Base-by-base conservation (phyloP, 2,113 vertebrate genomes). In the Phoenicopterus ruber region DNA sequence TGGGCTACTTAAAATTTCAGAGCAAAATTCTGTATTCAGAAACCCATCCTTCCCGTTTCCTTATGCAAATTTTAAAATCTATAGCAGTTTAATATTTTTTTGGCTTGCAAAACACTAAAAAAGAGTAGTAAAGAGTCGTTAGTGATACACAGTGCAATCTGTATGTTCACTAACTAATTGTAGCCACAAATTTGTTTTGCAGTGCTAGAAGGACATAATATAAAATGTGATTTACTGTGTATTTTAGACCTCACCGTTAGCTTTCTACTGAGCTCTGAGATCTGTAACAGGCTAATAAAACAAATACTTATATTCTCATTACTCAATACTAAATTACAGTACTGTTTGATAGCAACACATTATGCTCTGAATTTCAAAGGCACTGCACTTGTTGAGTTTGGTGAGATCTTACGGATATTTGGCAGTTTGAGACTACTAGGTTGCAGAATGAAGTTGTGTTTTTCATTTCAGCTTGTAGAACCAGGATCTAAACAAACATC, bases 41-140 rank as follows among this genome's bases (percentile, higher is more conserved):
- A 80, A 42, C 3, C 1, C 72, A 7, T 2, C 6, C 5, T 63
- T 50, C 9, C 28, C 1, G 1, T 20, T 46, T 76, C 25, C 17
- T 79, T 21, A 13, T 9, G 11, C 26, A 79, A 88, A 81, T 49
- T 18, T 17, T 11, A 7, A 72, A 42, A 71, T 52, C 28, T 28
- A 10, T 4, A 50, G 61, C 25, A 76, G 10, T 50, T 72, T 15
- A 52, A 11, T n/a, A 9, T 4, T 13, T 65, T 65, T 74, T 69
- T 57, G 4, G 9, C 28, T 85, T 77, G 32, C 6, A 73, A 82
- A 93, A 42, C 6, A 26, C 49, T 73, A 70, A 90, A 78, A 76
- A 38, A 32, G 82, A 71, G 13, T 76, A 66, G 3, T 42, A 46
- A 84, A 62, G 28, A 17, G 12, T 24, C n/a, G 44, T 15, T 65